These are phyloP conservation scores for Stenolophus ochropezus DNA, from an alignment of 2,888 invertebrate species.

Conservation along the genomic window DNA sequence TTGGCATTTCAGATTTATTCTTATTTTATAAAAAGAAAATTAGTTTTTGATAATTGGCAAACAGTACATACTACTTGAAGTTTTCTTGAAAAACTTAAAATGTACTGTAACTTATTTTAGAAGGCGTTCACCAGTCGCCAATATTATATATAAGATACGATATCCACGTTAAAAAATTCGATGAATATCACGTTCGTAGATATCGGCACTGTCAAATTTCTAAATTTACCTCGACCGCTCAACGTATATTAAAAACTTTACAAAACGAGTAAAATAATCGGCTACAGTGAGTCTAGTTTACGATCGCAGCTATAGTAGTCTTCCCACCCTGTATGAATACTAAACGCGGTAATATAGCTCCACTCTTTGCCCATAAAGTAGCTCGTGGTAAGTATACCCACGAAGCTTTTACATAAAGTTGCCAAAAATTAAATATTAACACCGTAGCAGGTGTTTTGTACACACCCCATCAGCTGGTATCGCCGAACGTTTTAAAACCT, in stretches of 20 bases:
- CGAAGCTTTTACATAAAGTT: conserved; percentile 12
- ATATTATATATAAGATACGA: too few relatives aligned
- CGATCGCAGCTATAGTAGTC: neutral
- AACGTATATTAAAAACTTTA: neutral
- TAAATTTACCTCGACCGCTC: neutral
- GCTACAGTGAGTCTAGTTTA: too few relatives aligned
- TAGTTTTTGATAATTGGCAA: too few relatives aligned
- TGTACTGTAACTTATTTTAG: too few relatives aligned
- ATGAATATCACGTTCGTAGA: too few relatives aligned
- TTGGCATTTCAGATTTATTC: too few relatives aligned
- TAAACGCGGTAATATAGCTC: neutral
- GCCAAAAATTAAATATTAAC: conserved; percentile 35
- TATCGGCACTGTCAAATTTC: neutral
- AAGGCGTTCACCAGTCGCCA: too few relatives aligned
- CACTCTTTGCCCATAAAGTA: neutral
- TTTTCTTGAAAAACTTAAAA: too few relatives aligned
- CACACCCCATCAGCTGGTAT: neutral
- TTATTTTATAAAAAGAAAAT: too few relatives aligned
- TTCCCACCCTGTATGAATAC: neutral
- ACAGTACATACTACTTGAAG: too few relatives aligned
- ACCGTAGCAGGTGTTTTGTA: conserved; percentile 9
- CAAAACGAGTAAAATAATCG: neutral
- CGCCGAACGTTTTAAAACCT: conserved; percentile 41
- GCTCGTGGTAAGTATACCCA: neutral
- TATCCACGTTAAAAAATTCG: too few relatives aligned